Percentiles rank a stretch among this genome's conserved stretches.
Evolutionary conservation across 2,797 vertebrate species (phyloP).

Genomic region (Anguilla marmorata): DNA sequence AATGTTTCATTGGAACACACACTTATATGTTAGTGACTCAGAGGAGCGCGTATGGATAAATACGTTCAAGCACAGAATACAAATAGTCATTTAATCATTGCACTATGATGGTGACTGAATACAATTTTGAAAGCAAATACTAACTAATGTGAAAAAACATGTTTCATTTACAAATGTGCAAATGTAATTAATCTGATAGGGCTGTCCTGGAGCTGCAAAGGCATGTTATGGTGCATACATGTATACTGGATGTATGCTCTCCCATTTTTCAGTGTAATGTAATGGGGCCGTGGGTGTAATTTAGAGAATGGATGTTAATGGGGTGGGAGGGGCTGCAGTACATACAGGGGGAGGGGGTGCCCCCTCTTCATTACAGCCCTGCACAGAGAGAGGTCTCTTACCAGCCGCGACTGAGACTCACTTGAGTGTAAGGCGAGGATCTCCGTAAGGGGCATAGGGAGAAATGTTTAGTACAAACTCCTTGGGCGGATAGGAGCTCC

Average conservation of each 20-base stretch:
- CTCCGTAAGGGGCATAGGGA: constrained; percentile 99
- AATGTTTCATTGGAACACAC: constrained; percentile 6
- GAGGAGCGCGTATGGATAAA: not conserved
- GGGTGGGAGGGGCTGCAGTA: constrained; percentile 22
- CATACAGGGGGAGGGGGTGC: constrained; percentile 36
- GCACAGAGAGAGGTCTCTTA: constrained; percentile 74
- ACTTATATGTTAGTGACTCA: not conserved
- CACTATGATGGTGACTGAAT: not conserved
- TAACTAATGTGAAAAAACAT: not conserved
- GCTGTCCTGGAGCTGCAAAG: constrained; percentile 1
- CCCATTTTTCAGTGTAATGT: constrained; percentile 13
- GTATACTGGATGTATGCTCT: not conserved
- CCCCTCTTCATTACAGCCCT: constrained; percentile 74
- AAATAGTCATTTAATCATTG: not conserved
- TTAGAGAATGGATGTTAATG: constrained; percentile 4
- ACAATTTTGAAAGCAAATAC: not conserved
- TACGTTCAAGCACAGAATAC: not conserved
- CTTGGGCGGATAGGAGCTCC: constrained; percentile 99
- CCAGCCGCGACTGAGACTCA: constrained; percentile 92
- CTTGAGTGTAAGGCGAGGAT: constrained; percentile 99
- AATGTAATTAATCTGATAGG: not conserved
- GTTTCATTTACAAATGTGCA: not conserved
- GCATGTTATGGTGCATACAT: not conserved
- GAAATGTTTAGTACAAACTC: constrained; percentile 99
- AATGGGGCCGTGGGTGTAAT: not conserved